phyloP scores from a whole-genome alignment of 2,113 vertebrate species.

The Perca fluviatilis region DNA sequence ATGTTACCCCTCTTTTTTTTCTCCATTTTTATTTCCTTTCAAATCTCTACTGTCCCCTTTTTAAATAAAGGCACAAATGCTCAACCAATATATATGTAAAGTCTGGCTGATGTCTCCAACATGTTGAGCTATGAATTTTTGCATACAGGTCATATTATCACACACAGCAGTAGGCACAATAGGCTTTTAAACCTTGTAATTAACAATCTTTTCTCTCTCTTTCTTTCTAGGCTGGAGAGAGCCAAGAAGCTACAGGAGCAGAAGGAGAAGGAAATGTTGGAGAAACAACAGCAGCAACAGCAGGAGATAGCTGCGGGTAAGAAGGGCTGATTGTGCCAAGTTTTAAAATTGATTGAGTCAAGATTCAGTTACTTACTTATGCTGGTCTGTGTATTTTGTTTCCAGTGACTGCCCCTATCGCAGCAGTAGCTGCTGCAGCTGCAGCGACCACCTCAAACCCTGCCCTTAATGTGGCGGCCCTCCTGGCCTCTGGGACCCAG shows the following conservation, averaged over 20 bases:
- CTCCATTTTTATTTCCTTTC: background rate
- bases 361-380: background rate
- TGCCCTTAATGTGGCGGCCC: constrained; percentile 94
- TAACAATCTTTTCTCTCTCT: background rate
- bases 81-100: background rate
- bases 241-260: constrained; percentile 98
- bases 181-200: background rate
- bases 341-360: background rate
- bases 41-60: background rate
- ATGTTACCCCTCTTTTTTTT: background rate
- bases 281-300: constrained; percentile 93
- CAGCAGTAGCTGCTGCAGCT: constrained; percentile 55
- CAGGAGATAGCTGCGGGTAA: constrained; percentile 93
- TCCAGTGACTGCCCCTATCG: constrained; percentile 68
- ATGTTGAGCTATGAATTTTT: background rate
- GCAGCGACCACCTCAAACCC: constrained; percentile 84
- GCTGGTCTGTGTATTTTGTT: constrained; percentile 19
- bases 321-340: background rate
- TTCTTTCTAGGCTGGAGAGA: constrained; percentile 90
- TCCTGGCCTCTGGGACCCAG: constrained; percentile 96
- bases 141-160: background rate
- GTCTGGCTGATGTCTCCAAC: background rate
- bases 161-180: background rate
- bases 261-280: constrained; percentile 96
- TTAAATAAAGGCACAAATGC: background rate